Conservation (phyloP, 92 coral and sea anemone species). For the Palythoa caribaeorum region DNA sequence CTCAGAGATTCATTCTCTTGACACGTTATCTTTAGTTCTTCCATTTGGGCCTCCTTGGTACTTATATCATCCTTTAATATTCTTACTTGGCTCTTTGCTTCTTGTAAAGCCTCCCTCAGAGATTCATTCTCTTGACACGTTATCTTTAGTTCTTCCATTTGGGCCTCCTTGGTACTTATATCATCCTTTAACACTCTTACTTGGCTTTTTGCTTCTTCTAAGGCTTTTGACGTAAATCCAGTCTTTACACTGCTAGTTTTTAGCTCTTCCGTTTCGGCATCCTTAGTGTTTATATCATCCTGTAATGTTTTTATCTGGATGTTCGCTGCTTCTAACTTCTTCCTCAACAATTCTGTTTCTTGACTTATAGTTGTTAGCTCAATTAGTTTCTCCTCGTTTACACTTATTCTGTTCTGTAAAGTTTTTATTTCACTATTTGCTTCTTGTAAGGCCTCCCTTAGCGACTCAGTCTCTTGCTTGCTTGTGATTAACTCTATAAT, state of each 20-base stretch:
- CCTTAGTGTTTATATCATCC: not conserved
- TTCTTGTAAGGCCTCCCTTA: slow-evolving; percentile 29
- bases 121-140: not conserved
- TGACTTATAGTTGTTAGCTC: not conserved
- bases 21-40: not conserved
- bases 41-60: not conserved
- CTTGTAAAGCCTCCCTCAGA: not conserved
- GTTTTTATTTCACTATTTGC: not conserved
- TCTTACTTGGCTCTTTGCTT: not conserved
- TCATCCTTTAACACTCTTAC: not conserved
- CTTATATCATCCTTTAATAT: not conserved
- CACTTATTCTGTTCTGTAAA: slow-evolving; percentile 1
- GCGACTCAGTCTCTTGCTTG: not conserved
- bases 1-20: too few relatives aligned
- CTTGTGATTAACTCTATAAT: not conserved
- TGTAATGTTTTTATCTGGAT: not conserved
- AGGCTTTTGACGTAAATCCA: not conserved
- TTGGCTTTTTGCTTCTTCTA: slow-evolving; percentile 17
- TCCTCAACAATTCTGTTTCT: slow-evolving; percentile 5
- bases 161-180: not conserved
- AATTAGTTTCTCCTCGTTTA: not conserved
- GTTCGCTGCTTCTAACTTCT: slow-evolving; percentile 15
- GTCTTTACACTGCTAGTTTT: not conserved
- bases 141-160: not conserved
- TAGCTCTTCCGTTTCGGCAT: not conserved